phyloP scores from a whole-genome alignment of 1,140 invertebrate genomes.

The Ladona fulva region DNA sequence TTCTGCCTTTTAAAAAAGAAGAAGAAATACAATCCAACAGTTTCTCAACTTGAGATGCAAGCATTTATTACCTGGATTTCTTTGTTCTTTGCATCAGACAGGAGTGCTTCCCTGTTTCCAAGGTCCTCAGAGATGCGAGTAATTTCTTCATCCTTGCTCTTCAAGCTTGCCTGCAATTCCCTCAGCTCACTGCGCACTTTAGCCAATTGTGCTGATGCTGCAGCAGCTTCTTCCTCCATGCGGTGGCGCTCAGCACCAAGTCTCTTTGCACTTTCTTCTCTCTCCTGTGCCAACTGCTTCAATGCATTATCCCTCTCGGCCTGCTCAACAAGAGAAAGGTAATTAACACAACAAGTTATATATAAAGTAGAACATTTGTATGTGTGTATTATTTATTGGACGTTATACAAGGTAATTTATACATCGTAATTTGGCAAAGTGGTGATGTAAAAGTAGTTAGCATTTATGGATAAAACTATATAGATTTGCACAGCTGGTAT shows the following conservation, averaged over 20 bases:
- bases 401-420: too few relatives aligned
- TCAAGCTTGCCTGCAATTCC: constrained; percentile 41
- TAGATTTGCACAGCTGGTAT: too few relatives aligned
- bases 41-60: too few relatives aligned
- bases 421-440: too few relatives aligned
- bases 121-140: constrained; percentile 57
- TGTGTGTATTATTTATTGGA: too few relatives aligned
- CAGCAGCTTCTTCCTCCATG: constrained; percentile 38
- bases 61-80: constrained; percentile 52
- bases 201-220: constrained; percentile 30
- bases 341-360: too few relatives aligned
- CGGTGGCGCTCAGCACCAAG: constrained; percentile 41
- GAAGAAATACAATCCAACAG: too few relatives aligned
- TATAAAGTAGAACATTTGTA: too few relatives aligned
- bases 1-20: too few relatives aligned
- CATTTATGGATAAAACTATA: too few relatives aligned
- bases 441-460: too few relatives aligned
- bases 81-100: constrained; percentile 65
- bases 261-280: constrained; percentile 39
- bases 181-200: constrained; percentile 47
- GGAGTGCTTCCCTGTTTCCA: constrained; percentile 53
- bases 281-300: constrained; percentile 14
- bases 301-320: constrained; percentile 12
- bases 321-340: not conserved
- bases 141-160: constrained; percentile 50